Evolutionary conservation across 2,888 invertebrate genomes (phyloP).

Genomic region (Biston stratarius): DNA sequence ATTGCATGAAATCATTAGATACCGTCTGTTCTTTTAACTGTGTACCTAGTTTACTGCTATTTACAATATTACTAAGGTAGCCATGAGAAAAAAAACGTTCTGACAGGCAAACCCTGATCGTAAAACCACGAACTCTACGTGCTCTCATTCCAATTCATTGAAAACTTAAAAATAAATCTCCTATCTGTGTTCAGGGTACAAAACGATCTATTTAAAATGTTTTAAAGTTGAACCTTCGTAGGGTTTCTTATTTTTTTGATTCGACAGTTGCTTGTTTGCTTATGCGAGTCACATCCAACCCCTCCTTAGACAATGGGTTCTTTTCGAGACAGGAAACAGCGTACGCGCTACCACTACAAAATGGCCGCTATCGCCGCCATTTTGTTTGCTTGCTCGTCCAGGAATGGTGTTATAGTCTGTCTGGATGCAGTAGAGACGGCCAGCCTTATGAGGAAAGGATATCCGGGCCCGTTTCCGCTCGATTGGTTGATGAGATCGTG

Average conservation of each 20-base stretch:
- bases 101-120: not conserved
- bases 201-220: constrained; percentile 46
- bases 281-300: constrained; percentile 79
- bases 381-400: constrained; percentile 55
- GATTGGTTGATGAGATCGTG: constrained; percentile 54
- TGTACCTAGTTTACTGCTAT: too few species aligned
- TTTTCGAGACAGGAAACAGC: constrained; percentile 82
- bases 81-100: not conserved
- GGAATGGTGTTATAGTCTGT: constrained; percentile 71
- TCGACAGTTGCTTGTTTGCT: constrained; percentile 64
- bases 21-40: too few species aligned
- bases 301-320: constrained; percentile 81
- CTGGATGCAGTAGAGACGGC: constrained; percentile 78
- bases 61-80: too few species aligned
- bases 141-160: constrained; percentile 31
- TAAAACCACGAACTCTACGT: constrained; percentile 16
- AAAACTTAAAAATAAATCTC: constrained; percentile 33
- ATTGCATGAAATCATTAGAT: too few species aligned
- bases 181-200: constrained; percentile 47
- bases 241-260: constrained; percentile 64
- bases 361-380: constrained; percentile 71
- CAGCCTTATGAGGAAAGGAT: constrained; percentile 77
- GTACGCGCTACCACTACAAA: constrained; percentile 79
- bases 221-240: constrained; percentile 37
- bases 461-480: constrained; percentile 79